These are phyloP conservation scores for Tillus elongatus DNA, from an alignment of 2,888 invertebrate species.

Conservation along the genomic window DNA sequence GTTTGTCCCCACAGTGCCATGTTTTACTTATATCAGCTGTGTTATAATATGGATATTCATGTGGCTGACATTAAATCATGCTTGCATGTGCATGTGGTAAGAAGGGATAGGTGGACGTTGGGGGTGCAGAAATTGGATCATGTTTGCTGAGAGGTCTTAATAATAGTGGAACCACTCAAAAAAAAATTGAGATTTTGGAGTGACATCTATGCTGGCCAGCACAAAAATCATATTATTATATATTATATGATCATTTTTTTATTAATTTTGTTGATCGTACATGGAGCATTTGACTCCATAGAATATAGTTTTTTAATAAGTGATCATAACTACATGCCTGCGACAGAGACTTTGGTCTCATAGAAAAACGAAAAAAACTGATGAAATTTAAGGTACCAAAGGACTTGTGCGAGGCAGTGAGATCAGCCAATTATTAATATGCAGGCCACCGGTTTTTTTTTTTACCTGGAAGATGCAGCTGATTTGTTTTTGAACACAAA, in stretches of 20 bases:
- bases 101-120: constrained; percentile 8
- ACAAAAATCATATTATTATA: too few species aligned
- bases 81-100: constrained; percentile 11
- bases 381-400: constrained; percentile 11
- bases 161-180: background rate
- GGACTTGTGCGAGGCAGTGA: constrained; percentile 12
- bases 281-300: background rate
- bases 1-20: constrained; percentile 6
- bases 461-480: background rate
- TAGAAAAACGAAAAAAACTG: constrained; percentile 11
- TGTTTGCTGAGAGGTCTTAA: constrained; percentile 2
- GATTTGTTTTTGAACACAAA: too few species aligned
- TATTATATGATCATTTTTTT: constrained; percentile 1
- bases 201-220: background rate
- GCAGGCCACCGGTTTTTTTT: background rate
- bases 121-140: too few species aligned
- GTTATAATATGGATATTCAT: constrained; percentile 14
- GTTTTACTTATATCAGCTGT: constrained; percentile 13
- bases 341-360: constrained; percentile 11
- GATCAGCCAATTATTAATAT: constrained; percentile 8
- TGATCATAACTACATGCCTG: constrained; percentile 12
- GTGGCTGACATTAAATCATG: constrained; percentile 11
- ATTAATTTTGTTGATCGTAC: background rate
- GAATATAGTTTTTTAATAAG: constrained; percentile 6
- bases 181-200: background rate